Evolutionary conservation across 2,888 invertebrate species (phyloP).

Genomic region (Xestia c-nigrum): DNA sequence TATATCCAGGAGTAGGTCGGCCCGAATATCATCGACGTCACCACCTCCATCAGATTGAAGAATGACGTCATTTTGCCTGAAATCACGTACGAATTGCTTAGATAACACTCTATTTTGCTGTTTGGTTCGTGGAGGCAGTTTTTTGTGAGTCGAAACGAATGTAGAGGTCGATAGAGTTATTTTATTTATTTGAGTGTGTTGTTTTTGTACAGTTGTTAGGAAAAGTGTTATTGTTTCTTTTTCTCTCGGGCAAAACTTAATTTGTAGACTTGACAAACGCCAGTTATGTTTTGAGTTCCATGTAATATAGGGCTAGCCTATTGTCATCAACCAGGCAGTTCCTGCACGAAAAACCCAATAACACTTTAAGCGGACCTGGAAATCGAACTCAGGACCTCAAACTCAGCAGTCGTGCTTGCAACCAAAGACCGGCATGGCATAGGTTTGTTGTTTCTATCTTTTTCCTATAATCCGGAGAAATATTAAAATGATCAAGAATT

Average conservation of each 20-base stretch:
- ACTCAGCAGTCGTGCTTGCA: background rate
- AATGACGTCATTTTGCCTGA: conserved; percentile 93
- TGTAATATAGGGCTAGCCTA: background rate
- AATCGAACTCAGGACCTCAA: background rate
- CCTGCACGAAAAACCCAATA: background rate
- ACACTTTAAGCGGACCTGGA: background rate
- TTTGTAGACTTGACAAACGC: background rate
- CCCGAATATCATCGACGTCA: conserved; percentile 93
- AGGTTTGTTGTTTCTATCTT: background rate
- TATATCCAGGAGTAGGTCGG: conserved; percentile 93
- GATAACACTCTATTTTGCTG: conserved; percentile 45
- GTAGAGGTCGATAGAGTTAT: background rate
- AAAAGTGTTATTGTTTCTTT: background rate
- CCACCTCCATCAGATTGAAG: conserved; percentile 93
- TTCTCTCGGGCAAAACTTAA: background rate
- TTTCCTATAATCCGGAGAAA: background rate
- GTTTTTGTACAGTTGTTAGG: background rate
- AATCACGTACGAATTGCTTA: conserved; percentile 55
- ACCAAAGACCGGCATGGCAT: background rate
- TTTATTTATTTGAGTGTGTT: conserved; percentile 5
- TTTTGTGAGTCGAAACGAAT: conserved; percentile 32
- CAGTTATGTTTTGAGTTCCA: no score
- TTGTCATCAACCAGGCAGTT: background rate
- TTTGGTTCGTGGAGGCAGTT: conserved; percentile 28
- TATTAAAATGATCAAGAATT: background rate